Base-by-base conservation (phyloP, 2,113 vertebrate genomes). In the Tamias sibiricus region DNA sequence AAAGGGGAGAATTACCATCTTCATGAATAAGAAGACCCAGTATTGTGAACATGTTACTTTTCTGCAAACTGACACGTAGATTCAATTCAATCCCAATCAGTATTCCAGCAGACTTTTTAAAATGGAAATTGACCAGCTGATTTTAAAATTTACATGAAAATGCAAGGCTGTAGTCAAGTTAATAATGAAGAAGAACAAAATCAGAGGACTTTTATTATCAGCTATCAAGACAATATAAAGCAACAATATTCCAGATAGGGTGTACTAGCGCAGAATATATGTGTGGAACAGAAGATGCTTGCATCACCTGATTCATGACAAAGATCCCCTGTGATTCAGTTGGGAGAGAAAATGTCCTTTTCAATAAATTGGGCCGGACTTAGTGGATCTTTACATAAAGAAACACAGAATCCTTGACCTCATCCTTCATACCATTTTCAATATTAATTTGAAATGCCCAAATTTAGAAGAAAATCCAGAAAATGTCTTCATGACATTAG, bases 261-360 rank as follows among this genome's bases (percentile, higher is more conserved):
- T 49, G 37, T 35, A 28, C 14, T 0, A 0, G 30, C 32, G 44
- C 57, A 32, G 49, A n/a, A 74, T 3, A 2, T 2, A 1, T 10
- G 4, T 49, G 13, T 19, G 64, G 52, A 32, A 57, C 40, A 16
- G 30, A 42, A 59, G 11, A 32, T 4, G 2, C 1, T 28, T 44
- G 28, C 2, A 16, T 79, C 54, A 47, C 32, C 37, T 32, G 30
- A 57, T 19, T 52, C 44, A 14, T 68, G 57, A 68, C 28, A 44
- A 84, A 76, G 32, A 44, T 57, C 26, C 37, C 40, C 22, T 35
- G 30, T 22, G 28, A 77, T 9, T 68, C 47, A 76, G 42, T 19
- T 44, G 32, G 32, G 37, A 69, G 37, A 69, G 79, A 37, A 40
- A 76, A 59, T 30, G 17, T 44, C 57, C 37, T 68, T 37, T 66